Evolutionary conservation across 2,113 vertebrate genomes (phyloP), one percentile per base, ranked within the genome.

Genomic region (Carettochelys insculpta): DNA sequence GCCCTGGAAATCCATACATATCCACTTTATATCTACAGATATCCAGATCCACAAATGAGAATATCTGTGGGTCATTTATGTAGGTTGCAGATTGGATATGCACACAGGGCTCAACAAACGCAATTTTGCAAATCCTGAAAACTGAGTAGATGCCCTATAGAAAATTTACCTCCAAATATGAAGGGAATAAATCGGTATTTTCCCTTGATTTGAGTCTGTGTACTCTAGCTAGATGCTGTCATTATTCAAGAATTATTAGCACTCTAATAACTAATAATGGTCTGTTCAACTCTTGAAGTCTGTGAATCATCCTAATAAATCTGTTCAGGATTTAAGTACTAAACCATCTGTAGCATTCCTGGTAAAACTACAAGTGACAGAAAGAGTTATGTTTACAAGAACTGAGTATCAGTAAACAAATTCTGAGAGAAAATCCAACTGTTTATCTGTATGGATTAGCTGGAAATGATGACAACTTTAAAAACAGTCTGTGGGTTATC

Each of bases 391-490:
- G 17, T 81, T 93, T 91, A 68, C 54, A 77, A 50, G 50, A 91
- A 85, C 50, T 8, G 68, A 82, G 61, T 88, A 95, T 77, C 1
- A 80, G 6, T 65, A 85, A 93, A 86, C 6, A 56, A 1, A 14
- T 92, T 89, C 31, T 89, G 38, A n/a, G 34, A 5, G 83, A 84
- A 95, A 89, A 4, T 2, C 54, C 79, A 82, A 76, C 13, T 25
- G 79, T n/a, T 27, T 38, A 65, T 54, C 2, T 88, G 88, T 84
- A 48, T 56, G 93, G 84, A 78, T 53, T 1, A 76, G 85, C 11
- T 71, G 19, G n/a, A 82, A 82, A 79, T 83, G 80, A 83, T 89
- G 87, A 83, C 82, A 83, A 95, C 88, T 50, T 77, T 71, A 86
- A 93, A 71, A 1, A 47, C 19, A 73, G 34, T 75, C 76, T 84